A percentile compares a stretch with the other conserved stretches of the same genome.
phyloP scores from a whole-genome alignment of 2,797 vertebrate genomes.

The Sternotherus odoratus region DNA sequence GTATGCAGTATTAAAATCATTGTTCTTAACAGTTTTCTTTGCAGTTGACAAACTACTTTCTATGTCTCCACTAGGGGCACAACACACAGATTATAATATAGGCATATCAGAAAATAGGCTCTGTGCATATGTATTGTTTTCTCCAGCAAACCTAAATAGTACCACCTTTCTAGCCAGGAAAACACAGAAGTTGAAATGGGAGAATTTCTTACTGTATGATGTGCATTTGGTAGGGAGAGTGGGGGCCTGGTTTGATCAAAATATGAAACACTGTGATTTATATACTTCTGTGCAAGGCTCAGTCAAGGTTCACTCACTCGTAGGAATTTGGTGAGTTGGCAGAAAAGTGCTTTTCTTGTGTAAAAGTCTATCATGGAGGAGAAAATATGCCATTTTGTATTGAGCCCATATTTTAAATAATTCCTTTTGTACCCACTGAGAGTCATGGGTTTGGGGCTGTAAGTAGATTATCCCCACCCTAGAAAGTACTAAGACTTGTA shows the following conservation, averaged over 20 bases:
- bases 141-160: not conserved
- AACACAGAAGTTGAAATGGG: conserved; percentile 1
- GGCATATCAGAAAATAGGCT: not conserved
- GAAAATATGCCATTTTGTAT: not conserved
- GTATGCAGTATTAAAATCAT: fast-evolving
- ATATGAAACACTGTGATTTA: conserved; percentile 74
- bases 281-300: conserved; percentile 75
- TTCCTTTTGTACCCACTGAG: not conserved
- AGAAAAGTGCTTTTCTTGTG: conserved; percentile 33
- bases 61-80: not conserved
- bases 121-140: not conserved
- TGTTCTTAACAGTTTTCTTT: not conserved
- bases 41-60: not conserved
- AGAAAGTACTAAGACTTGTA: not conserved
- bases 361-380: conserved; percentile 8
- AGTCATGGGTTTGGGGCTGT: not conserved
- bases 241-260: conserved; percentile 23
- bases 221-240: not conserved
- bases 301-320: conserved; percentile 35
- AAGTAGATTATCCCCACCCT: not conserved
- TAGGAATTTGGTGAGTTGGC: conserved; percentile 71
- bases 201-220: conserved; percentile 43
- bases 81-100: not conserved
- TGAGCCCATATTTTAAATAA: not conserved
- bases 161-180: not conserved